A percentile compares a stretch with the other conserved stretches of the same genome.
Evolutionary conservation across 2,888 invertebrate species (phyloP).

Genomic region (Thumatha senex): DNA sequence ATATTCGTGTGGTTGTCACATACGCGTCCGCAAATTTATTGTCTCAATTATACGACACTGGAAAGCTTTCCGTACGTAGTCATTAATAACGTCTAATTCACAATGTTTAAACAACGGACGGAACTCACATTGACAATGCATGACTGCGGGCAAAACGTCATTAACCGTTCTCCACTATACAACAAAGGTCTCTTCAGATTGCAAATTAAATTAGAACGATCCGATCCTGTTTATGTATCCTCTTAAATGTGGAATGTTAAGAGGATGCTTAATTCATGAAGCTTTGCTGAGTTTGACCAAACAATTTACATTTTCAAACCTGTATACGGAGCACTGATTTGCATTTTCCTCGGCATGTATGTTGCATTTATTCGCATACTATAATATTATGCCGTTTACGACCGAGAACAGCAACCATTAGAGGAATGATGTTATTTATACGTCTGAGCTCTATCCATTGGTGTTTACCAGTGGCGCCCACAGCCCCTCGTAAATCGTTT

Average conservation of each 20-base stretch:
- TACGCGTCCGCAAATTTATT: slow-evolving; percentile 49
- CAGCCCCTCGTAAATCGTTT: slow-evolving; percentile 79
- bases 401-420: slow-evolving; percentile 35
- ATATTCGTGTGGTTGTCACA: slow-evolving; percentile 38
- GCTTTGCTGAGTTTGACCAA: slow-evolving; percentile 71
- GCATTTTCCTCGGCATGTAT: slow-evolving; percentile 61
- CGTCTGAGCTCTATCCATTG: slow-evolving; percentile 52
- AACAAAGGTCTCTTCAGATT: slow-evolving; percentile 66
- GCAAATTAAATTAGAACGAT: slow-evolving; percentile 73
- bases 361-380: slow-evolving; percentile 58
- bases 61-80: slow-evolving; percentile 52
- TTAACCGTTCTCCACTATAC: slow-evolving; percentile 63
- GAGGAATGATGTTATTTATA: slow-evolving; percentile 60
- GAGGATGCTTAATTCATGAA: slow-evolving; percentile 77
- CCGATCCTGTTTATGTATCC: slow-evolving; percentile 62
- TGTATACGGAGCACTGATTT: slow-evolving; percentile 62
- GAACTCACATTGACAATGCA: slow-evolving; percentile 46
- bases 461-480: slow-evolving; percentile 63
- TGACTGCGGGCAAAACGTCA: slow-evolving; percentile 50
- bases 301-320: slow-evolving; percentile 76
- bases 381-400: slow-evolving; percentile 48
- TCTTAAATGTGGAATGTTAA: slow-evolving; percentile 72
- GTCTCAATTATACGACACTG: slow-evolving; percentile 52
- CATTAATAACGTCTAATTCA: slow-evolving; percentile 66
- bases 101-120: slow-evolving; percentile 54